phyloP scores from a whole-genome alignment of 2,797 vertebrate genomes.

The Clarias fuscus region DNA sequence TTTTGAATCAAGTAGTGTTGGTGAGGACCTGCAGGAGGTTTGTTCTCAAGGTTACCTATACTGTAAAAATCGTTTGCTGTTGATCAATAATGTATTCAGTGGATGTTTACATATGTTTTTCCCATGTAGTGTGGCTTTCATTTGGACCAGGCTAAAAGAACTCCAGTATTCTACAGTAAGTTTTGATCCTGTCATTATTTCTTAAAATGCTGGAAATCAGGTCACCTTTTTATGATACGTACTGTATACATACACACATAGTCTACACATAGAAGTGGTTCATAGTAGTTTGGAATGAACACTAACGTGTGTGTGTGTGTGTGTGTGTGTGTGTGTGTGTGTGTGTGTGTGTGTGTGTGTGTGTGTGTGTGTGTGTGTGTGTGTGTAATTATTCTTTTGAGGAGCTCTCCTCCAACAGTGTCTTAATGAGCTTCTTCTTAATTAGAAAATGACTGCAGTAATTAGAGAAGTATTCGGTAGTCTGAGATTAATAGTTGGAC shows the following conservation, averaged over 20 bases:
- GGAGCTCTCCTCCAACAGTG: conserved; percentile 22
- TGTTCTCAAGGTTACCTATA: conserved; percentile 4
- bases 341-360: too few species aligned
- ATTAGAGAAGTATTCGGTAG: conserved; percentile 46
- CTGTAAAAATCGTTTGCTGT: neutral
- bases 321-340: neutral
- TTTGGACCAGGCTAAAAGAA: conserved; percentile 15
- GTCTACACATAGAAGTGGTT: neutral
- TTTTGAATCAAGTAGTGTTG: conserved; percentile 17
- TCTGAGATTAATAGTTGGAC: conserved; percentile 54
- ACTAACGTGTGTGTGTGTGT: conserved; percentile 13
- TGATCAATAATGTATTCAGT: conserved; percentile 1
- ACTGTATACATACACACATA: neutral
- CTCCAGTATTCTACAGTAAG: neutral
- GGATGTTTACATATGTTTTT: conserved; percentile 20
- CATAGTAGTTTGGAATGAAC: neutral
- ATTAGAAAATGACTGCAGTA: conserved; percentile 50
- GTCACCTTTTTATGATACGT: neutral
- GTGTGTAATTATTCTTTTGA: conserved; percentile 37
- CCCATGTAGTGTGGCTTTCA: neutral
- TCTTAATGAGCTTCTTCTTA: conserved; percentile 39
- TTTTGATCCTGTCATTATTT: conserved; percentile 18
- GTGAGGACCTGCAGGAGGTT: neutral
- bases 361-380: neutral
- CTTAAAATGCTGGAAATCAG: neutral